Percentiles rank a stretch among this genome's conserved stretches.
These are phyloP conservation scores for Sanderia malayensis DNA, from an alignment of 30 jellyfish, hydroid and myxozoan species.

Conservation along the genomic window DNA sequence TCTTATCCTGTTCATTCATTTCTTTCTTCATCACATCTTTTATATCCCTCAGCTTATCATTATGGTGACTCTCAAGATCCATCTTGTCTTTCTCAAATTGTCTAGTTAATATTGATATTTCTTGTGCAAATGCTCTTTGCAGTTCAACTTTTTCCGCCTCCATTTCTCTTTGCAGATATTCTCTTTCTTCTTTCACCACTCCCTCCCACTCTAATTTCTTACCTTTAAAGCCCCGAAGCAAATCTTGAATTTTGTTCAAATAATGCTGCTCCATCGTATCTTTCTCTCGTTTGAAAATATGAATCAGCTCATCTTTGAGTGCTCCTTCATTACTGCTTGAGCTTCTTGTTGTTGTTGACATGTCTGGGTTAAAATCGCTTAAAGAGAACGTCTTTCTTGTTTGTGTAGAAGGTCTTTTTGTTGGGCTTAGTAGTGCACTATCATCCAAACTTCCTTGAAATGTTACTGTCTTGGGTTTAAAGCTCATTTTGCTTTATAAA, in stretches of 20 bases:
- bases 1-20: conserved; percentile 15
- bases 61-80: conserved; percentile 40
- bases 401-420: conserved; percentile 4
- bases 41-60: conserved; percentile 26
- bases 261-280: conserved; percentile 83
- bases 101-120: conserved; percentile 64
- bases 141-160: conserved; percentile 80
- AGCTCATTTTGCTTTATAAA: no score
- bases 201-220: conserved; percentile 95
- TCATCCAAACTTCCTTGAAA: conserved; percentile 36
- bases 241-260: conserved; percentile 61
- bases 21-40: conserved; percentile 35
- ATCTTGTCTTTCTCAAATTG: conserved; percentile 68
- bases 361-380: conserved; percentile 50
- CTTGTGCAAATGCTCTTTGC: conserved; percentile 69
- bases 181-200: conserved; percentile 85
- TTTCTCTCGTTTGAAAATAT: conserved; percentile 78
- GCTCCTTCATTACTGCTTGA: conserved; percentile 40
- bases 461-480: conserved; percentile 41
- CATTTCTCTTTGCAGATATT: conserved; percentile 68
- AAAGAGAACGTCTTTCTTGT: conserved; percentile 16
- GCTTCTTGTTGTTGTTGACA: conserved; percentile 16
- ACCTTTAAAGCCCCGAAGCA: conserved; percentile 70
- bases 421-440: neutral
- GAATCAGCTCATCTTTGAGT: conserved; percentile 81